phyloP scores from a whole-genome alignment of 2,888 invertebrate species.

The Punctoribates punctum region DNA sequence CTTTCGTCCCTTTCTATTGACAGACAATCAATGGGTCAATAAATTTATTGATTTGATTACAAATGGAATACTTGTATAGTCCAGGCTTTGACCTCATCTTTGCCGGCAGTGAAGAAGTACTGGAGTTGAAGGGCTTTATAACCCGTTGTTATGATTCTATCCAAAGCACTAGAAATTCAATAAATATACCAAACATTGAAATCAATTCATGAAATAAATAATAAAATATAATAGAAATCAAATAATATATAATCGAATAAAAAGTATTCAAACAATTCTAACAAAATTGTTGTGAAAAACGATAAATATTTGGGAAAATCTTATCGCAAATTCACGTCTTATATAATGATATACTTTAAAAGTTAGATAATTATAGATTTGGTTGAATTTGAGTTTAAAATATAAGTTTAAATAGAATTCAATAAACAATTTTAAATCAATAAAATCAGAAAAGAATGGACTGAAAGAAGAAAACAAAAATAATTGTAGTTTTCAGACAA shows the following conservation, averaged over 20 bases:
- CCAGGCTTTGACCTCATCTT: conserved; percentile 99
- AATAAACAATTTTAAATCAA: conserved; percentile 22
- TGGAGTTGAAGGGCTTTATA: conserved; percentile 93
- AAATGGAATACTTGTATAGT: conserved; percentile 78
- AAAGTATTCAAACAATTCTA: too few relatives aligned
- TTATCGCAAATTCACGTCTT: not conserved
- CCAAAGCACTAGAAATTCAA: conserved; percentile 64
- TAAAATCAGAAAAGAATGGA: not conserved
- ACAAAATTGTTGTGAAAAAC: not conserved
- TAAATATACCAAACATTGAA: too few relatives aligned
- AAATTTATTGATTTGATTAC: too few relatives aligned
- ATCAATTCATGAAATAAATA: not conserved
- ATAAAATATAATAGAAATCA: conserved; percentile 1
- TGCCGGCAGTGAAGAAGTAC: conserved; percentile 97
- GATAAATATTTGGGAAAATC: not conserved
- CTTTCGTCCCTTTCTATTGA: conserved; percentile 89
- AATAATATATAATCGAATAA: not conserved
- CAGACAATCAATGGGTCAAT: too few relatives aligned
- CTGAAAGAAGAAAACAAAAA: not conserved
- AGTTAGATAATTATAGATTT: conserved; percentile 21
- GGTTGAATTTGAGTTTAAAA: conserved; percentile 8
- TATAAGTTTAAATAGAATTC: conserved; percentile 15
- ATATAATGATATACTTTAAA: conserved; percentile 17
- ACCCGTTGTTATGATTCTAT: conserved; percentile 94
- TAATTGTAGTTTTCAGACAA: not conserved